Percentiles rank a stretch among this genome's conserved stretches.
These are phyloP conservation scores for Rhingia rostrata DNA, from an alignment of 2,888 invertebrate species.

Conservation along the genomic window DNA sequence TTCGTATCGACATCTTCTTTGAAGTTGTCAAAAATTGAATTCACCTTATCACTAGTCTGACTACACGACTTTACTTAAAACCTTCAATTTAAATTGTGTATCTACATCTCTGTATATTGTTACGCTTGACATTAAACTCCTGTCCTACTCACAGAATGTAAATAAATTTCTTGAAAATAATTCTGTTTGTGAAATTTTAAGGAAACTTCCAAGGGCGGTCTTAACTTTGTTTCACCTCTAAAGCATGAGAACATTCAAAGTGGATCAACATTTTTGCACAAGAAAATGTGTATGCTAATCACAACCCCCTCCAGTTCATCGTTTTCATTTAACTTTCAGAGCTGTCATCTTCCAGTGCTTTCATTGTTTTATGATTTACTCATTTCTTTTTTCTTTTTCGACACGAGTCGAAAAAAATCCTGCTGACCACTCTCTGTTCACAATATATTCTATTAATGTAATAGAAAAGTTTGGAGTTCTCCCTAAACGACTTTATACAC, in stretches of 20 bases:
- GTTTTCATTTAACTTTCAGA: neutral
- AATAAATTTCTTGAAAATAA: neutral
- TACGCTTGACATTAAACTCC: no score
- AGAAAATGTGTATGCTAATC: constrained; percentile 8
- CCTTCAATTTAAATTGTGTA: no score
- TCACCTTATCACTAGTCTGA: no score
- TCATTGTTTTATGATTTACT: neutral
- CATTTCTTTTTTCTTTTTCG: constrained; percentile 3
- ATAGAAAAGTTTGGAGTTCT: constrained; percentile 39
- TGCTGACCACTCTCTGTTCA: constrained; percentile 41
- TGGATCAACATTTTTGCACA: neutral
- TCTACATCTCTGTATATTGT: no score
- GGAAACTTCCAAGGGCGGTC: neutral
- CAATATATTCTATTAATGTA: constrained; percentile 53
- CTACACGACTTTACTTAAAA: no score
- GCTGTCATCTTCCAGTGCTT: constrained; percentile 17
- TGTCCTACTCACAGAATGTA: no score
- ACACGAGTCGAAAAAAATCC: neutral
- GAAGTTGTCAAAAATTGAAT: no score
- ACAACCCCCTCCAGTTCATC: neutral
- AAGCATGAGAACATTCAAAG: neutral
- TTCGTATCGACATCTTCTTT: no score
- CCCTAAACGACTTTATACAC: neutral
- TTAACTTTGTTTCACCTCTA: neutral
- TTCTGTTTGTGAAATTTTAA: neutral